phyloP scores from a whole-genome alignment of 2,113 vertebrate species.

The Phalacrocorax brasilianus region DNA sequence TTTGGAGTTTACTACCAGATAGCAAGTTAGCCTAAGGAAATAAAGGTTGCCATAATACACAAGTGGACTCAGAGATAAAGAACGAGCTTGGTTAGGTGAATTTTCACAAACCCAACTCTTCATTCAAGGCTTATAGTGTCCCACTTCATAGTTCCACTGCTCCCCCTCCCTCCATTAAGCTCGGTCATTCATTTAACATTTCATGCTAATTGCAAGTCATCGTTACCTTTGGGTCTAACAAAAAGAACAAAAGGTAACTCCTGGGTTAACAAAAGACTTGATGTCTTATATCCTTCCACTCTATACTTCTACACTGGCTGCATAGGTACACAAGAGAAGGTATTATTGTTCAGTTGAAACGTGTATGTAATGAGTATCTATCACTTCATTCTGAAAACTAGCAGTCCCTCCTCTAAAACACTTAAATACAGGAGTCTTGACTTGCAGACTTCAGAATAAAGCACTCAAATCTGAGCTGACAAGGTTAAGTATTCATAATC shows the following conservation, averaged over 20 bases:
- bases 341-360: neutral
- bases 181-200: neutral
- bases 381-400: neutral
- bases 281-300: neutral
- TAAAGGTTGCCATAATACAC: neutral
- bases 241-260: neutral
- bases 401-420: neutral
- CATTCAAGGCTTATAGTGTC: neutral
- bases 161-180: neutral
- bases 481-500: neutral
- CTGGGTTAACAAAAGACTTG: neutral
- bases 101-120: neutral
- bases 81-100: neutral
- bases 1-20: slow-evolving; percentile 18
- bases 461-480: neutral
- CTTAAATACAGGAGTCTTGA: neutral
- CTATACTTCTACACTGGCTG: neutral
- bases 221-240: neutral
- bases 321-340: neutral
- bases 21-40: slow-evolving; percentile 15
- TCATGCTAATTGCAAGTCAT: neutral
- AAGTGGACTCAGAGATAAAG: neutral
- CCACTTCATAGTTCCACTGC: neutral
- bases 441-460: neutral
- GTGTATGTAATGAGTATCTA: neutral